Evolutionary conservation across 1,140 invertebrate species (phyloP).

Genomic region (Dreissena rostriformis): DNA sequence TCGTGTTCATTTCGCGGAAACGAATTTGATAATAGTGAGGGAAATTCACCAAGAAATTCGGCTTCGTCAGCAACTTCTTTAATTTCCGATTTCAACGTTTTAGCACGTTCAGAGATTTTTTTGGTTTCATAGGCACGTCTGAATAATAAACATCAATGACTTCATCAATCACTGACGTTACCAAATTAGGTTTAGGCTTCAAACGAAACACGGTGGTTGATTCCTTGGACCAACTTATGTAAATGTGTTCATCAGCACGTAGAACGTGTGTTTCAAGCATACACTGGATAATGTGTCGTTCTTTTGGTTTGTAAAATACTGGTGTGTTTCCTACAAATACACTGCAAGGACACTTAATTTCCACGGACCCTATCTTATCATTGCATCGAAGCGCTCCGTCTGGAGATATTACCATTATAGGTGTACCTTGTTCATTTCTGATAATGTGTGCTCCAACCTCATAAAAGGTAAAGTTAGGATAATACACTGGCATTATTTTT

Average conservation of each 20-base stretch:
- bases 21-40: no score
- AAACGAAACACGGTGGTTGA: neutral
- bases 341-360: conserved; percentile 22
- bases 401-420: conserved; percentile 9
- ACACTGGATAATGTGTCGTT: neutral
- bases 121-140: neutral
- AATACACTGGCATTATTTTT: conserved; percentile 20
- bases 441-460: conserved; percentile 25
- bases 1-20: no score
- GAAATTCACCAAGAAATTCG: conserved; percentile 18
- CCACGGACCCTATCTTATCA: neutral
- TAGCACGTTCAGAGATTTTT: neutral
- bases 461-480: conserved; percentile 3
- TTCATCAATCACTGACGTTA: neutral
- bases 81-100: neutral
- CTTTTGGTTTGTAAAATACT: conserved; percentile 11
- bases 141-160: neutral
- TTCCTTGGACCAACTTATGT: neutral
- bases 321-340: conserved; percentile 8
- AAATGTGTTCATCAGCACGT: neutral
- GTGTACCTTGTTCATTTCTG: neutral
- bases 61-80: neutral
- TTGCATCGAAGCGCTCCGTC: neutral
- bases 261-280: neutral
- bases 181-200: neutral